Percentiles rank a stretch among this genome's conserved stretches.
These are phyloP conservation scores for Metridium senile DNA, from an alignment of 92 coral and sea anemone species.

Conservation along the genomic window DNA sequence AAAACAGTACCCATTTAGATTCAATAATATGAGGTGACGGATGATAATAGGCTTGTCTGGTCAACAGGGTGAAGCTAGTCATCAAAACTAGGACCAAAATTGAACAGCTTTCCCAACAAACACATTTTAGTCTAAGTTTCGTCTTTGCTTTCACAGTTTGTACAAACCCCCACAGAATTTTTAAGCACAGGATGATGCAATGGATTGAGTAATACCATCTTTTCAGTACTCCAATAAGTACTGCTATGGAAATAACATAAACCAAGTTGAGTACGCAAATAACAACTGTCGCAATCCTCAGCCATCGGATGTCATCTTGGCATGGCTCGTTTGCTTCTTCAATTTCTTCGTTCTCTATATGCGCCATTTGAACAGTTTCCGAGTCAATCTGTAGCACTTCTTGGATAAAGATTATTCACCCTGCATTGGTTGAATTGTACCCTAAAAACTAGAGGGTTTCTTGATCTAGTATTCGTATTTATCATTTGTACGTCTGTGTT, in stretches of 20 bases:
- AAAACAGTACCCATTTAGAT: slow-evolving; percentile 9
- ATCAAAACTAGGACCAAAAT: not conserved
- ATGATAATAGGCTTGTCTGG: slow-evolving; percentile 14
- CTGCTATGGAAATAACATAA: not conserved
- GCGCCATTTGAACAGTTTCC: too few relatives aligned
- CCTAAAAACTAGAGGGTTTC: too few relatives aligned
- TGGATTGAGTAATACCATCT: slow-evolving; percentile 7
- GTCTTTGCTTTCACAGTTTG: not conserved
- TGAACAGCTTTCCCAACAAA: not conserved
- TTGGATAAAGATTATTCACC: too few relatives aligned
- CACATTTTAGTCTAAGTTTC: not conserved
- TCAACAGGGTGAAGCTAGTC: slow-evolving; percentile 11
- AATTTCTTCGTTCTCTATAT: too few relatives aligned
- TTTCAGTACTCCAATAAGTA: not conserved
- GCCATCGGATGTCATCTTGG: too few relatives aligned
- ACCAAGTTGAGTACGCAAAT: slow-evolving; percentile 2
- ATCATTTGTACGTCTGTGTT: too few relatives aligned
- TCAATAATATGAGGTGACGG: not conserved
- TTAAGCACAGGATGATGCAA: not conserved
- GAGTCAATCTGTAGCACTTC: too few relatives aligned
- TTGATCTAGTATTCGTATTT: too few relatives aligned
- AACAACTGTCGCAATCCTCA: not conserved
- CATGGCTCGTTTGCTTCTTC: too few relatives aligned
- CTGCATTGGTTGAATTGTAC: too few relatives aligned
- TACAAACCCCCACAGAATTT: not conserved